Evolutionary conservation across 64 coral and sea anemone genomes (phyloP), one percentile per base, ranked within the genome.

Genomic region (Stichodactyla helianthus): DNA sequence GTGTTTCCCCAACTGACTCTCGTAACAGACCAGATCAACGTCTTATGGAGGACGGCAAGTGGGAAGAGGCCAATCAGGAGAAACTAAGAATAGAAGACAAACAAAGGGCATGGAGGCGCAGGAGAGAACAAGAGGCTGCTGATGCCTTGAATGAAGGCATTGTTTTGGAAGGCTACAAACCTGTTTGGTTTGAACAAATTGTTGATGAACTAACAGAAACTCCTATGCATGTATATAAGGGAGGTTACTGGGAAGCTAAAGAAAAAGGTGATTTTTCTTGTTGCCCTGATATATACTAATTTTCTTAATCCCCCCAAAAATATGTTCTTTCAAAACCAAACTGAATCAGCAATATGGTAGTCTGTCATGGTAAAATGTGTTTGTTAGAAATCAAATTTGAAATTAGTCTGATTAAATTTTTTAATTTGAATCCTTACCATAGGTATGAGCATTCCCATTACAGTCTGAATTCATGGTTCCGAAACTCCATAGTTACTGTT

Each of bases 221-320:
- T 8, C 60, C 91, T 50, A 83, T 99, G 67, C 97, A 99, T 78
- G 97, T 99, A 20, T 99, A 99, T 67, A 99, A 93, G 86, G 97
- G 97, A 9, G 97, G 97, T 14, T 99, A 99, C 13, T 99, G 97
- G 97, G 97, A 99, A 25, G 97, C 97, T 20, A 99, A 99, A 67
- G 97, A 99, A 65, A 99, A 90, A 83, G 82, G 79, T 19, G 97
- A 99, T 51, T 99, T 93, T 93, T 86, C 82, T 78, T 65, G 88
- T 18, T 91, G 81, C 23, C 97, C 97, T 35, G 97, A 99, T 92
- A 92, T 99, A 76, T 99, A 74, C 78, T 81, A 18, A 54, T 15
- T 50, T 79, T 44, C 55, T 58, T 15, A 58, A 58, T 57, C 10
- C 7, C 9, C 68, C 0, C 25, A 31, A 74, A 31, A 35, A 74